These are phyloP conservation scores for Spheniscus humboldti DNA, from an alignment of 2,797 vertebrate genomes.

Conservation along the genomic window DNA sequence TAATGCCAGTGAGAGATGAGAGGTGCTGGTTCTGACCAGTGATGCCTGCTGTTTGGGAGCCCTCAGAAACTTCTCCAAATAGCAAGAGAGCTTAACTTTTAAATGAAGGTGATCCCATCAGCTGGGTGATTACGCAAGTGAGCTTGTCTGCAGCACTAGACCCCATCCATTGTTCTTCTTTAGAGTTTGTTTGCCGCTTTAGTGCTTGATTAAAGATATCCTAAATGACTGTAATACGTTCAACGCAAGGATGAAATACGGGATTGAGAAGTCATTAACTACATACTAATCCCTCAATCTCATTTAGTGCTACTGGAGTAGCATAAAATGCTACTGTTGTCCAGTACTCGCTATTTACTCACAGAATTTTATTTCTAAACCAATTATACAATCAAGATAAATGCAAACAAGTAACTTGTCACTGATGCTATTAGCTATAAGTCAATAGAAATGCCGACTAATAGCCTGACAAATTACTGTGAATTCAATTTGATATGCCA, in stretches of 20 bases:
- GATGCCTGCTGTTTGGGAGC: not conserved
- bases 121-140: rapidly evolving
- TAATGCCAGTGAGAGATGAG: not conserved
- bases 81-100: not conserved
- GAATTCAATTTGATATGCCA: not conserved
- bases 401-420: not conserved
- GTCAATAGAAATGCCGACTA: rapidly evolving
- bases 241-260: rapidly evolving
- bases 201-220: not conserved
- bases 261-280: not conserved
- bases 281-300: not conserved
- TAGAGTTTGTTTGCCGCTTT: not conserved
- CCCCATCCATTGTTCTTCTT: not conserved
- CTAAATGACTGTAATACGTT: not conserved
- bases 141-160: rapidly evolving
- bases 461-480: not conserved
- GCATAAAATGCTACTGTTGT: not conserved
- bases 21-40: not conserved
- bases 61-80: not conserved
- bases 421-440: not conserved
- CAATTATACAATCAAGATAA: not conserved
- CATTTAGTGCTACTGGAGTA: not conserved
- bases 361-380: not conserved
- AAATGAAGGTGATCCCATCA: rapidly evolving
- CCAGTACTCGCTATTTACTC: rapidly evolving